Base-by-base conservation (phyloP, 2,888 invertebrate genomes). In the Mythimna ferrago region DNA sequence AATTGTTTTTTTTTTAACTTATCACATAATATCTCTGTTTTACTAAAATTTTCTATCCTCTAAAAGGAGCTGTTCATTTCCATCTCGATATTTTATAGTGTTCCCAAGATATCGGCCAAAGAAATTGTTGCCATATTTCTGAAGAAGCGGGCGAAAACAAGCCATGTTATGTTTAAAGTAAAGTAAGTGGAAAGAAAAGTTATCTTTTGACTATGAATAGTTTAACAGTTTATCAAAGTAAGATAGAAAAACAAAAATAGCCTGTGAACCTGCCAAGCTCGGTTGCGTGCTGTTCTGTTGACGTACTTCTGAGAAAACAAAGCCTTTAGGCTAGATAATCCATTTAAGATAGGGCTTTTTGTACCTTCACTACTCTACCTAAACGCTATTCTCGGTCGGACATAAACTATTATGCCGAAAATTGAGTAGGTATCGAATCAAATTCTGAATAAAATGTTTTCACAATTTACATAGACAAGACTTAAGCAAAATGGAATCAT, bases 1-100 rank as follows among this genome's bases (percentile, higher is more conserved):
- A 44, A 44, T 67, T 72, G 44, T 83, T 67, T 75, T 77, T 67
- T 78, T 77, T 14, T 32, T 51, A 51, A 71, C 71, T 58, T 60
- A 54, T 67, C 56, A 68, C 32, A 19, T 60, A 61, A 57, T 69
- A 66, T 63, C 32, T 54, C 35, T 5, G 53, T 4, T 51, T 41
- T 58, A 41, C 41, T 19, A 54, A 70, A 63, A 60, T 54, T 21
- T 9, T 69, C 7, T 60, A 62, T 32, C 53, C 26, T 57, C 57
- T 64, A 41, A 67, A 71, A 69, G 41, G 53, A 67, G 38, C 41
- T 75, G 60, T 76, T 74, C 62, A 56, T 72, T 84, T 78, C 66
- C 67, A 72, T 72, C 60, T 72, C 62, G 68, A 82, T 84, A 77
- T 78, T 78, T 73, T 66, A 74, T 57, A 77, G 77, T 71, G 60